Evolutionary conservation across 2,797 vertebrate genomes (phyloP).

Genomic region (Channa striata): DNA sequence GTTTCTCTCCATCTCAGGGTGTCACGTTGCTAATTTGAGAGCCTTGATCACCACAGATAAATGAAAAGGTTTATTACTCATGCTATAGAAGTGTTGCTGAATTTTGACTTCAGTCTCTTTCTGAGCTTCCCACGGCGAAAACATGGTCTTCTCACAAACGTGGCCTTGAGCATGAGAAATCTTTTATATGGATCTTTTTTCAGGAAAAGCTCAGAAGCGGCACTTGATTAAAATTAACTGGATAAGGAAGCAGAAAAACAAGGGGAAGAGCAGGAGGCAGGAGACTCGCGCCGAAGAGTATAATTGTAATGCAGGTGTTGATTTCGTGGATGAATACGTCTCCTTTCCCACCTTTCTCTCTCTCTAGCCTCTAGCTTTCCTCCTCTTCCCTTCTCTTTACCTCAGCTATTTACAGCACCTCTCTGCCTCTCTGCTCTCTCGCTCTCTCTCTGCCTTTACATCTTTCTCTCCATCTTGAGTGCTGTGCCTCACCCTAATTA

Average conservation of each 20-base stretch:
- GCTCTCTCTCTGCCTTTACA: constrained; percentile 58
- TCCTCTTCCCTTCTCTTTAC: constrained; percentile 49
- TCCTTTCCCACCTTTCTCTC: constrained; percentile 17
- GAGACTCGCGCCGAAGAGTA: constrained; percentile 30
- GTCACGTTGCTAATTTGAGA: constrained; percentile 26
- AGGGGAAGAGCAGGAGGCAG: constrained; percentile 16
- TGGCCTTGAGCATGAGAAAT: constrained; percentile 13
- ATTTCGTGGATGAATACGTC: constrained; percentile 64
- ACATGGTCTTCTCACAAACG: constrained; percentile 14
- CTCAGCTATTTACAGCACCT: constrained; percentile 60
- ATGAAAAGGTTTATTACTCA: constrained; percentile 8
- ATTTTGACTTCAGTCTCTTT: neutral
- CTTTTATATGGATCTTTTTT: neutral
- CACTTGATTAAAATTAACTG: constrained; percentile 44
- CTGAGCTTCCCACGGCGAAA: constrained; percentile 3
- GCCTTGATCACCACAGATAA: constrained; percentile 6
- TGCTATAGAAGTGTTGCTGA: neutral
- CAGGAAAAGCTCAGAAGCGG: neutral
- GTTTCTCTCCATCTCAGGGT: constrained; percentile 24
- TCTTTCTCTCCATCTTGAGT: constrained; percentile 80
- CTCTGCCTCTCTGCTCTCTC: constrained; percentile 38
- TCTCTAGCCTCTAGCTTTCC: constrained; percentile 23
- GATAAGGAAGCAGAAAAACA: constrained; percentile 9
- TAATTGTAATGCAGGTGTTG: constrained; percentile 65
- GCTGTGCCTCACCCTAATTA: constrained; percentile 81